Percentiles rank a stretch among this genome's conserved stretches.
Evolutionary conservation across 2,113 vertebrate genomes (phyloP).

Genomic region (Cheirogaleus medius): DNA sequence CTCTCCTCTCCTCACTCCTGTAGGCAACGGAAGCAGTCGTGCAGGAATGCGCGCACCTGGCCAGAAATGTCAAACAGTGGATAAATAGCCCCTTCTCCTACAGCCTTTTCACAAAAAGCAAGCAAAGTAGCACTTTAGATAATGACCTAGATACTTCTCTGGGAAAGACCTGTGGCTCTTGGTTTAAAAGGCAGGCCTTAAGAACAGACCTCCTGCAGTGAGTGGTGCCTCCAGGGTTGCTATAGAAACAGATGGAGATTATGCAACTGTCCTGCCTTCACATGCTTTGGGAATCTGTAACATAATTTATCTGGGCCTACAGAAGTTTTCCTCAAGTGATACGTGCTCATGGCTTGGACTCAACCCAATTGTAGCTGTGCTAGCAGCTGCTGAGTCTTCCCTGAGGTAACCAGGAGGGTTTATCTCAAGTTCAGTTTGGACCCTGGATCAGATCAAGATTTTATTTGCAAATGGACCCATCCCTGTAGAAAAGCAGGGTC

Average conservation of each 20-base stretch:
- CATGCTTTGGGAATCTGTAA: not conserved
- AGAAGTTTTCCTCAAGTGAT: not conserved
- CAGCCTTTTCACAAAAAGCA: constrained; percentile 24
- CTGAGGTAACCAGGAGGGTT: not conserved
- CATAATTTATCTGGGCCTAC: constrained; percentile 7
- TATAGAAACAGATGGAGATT: constrained; percentile 66
- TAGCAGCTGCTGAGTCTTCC: not conserved
- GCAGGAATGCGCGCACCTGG: not conserved
- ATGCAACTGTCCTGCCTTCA: constrained; percentile 55
- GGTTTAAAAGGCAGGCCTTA: constrained; percentile 45
- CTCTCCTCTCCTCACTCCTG: not conserved
- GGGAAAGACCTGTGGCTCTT: constrained; percentile 42
- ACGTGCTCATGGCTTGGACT: not conserved
- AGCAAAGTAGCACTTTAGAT: constrained; percentile 59
- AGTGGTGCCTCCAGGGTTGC: constrained; percentile 25
- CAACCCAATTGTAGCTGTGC: not conserved
- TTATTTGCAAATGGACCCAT: not conserved
- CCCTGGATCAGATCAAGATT: not conserved
- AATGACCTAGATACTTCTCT: constrained; percentile 50
- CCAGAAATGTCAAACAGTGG: not conserved
- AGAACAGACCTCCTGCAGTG: not conserved
- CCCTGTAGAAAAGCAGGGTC: not conserved
- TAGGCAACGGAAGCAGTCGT: not conserved
- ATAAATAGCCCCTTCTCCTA: not conserved
- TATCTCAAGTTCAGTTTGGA: not conserved